phyloP scores from a whole-genome alignment of 2,888 invertebrate species.

The Volucella zonaria region DNA sequence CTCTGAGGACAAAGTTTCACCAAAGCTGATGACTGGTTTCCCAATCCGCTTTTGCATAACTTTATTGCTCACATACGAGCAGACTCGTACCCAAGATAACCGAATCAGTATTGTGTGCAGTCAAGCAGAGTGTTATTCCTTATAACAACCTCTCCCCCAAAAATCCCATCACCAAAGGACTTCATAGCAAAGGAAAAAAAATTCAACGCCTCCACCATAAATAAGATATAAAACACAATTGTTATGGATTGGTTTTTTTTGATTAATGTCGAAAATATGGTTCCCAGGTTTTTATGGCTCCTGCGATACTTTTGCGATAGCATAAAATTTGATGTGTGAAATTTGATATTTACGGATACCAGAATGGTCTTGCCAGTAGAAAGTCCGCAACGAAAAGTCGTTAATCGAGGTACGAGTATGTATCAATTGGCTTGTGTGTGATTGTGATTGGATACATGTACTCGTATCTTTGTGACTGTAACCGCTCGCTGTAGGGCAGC shows the following conservation, averaged over 20 bases:
- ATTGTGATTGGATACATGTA: too few relatives aligned
- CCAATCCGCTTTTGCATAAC: slow-evolving; percentile 24
- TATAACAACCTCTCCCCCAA: neutral
- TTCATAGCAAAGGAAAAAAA: neutral
- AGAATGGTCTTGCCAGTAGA: neutral
- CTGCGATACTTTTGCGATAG: neutral
- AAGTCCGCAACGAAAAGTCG: neutral
- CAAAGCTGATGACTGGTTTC: slow-evolving; percentile 31
- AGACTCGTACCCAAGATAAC: neutral
- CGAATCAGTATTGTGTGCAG: neutral
- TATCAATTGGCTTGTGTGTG: too few relatives aligned
- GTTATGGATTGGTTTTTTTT: neutral
- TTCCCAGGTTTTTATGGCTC: too few relatives aligned
- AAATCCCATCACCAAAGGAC: neutral
- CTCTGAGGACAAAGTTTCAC: neutral
- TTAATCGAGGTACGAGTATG: neutral
- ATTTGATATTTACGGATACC: neutral
- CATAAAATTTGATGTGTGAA: neutral
- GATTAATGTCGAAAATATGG: too few relatives aligned
- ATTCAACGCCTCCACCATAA: neutral
- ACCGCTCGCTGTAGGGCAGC: neutral
- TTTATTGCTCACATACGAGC: slow-evolving; percentile 1
- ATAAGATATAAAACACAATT: neutral
- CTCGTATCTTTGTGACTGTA: too few relatives aligned
- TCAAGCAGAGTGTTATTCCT: neutral